These are phyloP conservation scores for Arvicanthis niloticus DNA, from an alignment of 2,113 vertebrate genomes.

Conservation along the genomic window DNA sequence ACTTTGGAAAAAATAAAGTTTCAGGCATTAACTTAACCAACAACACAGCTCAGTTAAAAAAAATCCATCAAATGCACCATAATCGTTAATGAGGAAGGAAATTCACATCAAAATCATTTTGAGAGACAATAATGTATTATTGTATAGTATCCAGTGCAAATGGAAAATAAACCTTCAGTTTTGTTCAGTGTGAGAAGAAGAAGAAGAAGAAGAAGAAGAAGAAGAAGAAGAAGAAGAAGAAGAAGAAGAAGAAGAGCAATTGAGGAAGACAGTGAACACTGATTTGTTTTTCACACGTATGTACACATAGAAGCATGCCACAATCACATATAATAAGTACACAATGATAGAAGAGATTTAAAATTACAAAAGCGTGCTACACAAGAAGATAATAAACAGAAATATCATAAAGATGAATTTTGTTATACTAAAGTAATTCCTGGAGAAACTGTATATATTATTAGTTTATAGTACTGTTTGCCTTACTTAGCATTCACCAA, in stretches of 20 bases:
- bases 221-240: too few relatives aligned
- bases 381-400: background rate
- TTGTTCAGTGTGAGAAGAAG: background rate
- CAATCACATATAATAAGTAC: background rate
- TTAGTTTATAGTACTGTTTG: background rate
- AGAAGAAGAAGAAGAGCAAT: background rate
- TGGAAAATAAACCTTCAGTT: background rate
- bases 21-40: background rate
- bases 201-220: too few relatives aligned
- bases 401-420: background rate
- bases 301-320: background rate
- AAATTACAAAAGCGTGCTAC: background rate
- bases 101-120: background rate
- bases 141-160: background rate
- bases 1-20: background rate
- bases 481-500: background rate
- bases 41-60: background rate
- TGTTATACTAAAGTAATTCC: background rate
- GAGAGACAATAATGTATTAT: background rate
- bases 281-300: background rate
- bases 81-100: background rate
- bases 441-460: background rate
- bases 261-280: background rate
- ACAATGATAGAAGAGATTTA: background rate
- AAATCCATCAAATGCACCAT: background rate